phyloP scores from a whole-genome alignment of 2,888 invertebrate species.

The Drosophila neutralis region DNA sequence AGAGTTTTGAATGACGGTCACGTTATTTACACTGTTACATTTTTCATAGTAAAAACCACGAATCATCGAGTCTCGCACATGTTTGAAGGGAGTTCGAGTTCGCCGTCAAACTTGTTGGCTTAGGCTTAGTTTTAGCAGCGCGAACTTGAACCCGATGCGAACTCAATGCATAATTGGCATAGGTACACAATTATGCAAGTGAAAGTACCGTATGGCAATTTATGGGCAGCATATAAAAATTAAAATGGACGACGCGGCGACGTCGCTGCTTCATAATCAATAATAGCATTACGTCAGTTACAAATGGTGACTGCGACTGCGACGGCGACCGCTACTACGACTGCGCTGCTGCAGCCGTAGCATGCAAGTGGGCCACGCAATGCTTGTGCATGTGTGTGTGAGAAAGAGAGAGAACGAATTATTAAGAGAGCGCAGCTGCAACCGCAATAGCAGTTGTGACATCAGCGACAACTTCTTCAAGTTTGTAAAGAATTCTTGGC shows the following conservation, averaged over 20 bases:
- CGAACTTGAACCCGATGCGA: slow-evolving; percentile 52
- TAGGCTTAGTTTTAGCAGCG: slow-evolving; percentile 2
- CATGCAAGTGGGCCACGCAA: slow-evolving; percentile 59
- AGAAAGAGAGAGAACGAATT: background rate
- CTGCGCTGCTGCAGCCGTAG: slow-evolving; percentile 20
- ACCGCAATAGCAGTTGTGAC: slow-evolving; percentile 14
- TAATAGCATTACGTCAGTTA: slow-evolving; percentile 50
- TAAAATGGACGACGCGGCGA: slow-evolving; percentile 25
- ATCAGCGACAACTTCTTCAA: slow-evolving; percentile 11
- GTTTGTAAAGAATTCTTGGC: slow-evolving; percentile 42
- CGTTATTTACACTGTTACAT: slow-evolving; percentile 22
- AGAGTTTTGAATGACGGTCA: slow-evolving; percentile 43
- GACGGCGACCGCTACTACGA: slow-evolving; percentile 32
- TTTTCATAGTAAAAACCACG: slow-evolving; percentile 12
- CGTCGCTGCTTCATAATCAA: slow-evolving; percentile 45
- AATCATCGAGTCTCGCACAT: slow-evolving; percentile 14
- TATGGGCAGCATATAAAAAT: slow-evolving; percentile 31
- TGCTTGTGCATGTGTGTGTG: slow-evolving; percentile 12
- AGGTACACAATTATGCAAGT: slow-evolving; percentile 24
- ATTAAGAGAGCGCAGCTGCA: slow-evolving; percentile 47
- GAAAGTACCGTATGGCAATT: slow-evolving; percentile 48
- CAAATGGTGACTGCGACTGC: slow-evolving; percentile 24
- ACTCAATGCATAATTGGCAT: slow-evolving; percentile 12
- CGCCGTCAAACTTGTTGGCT: slow-evolving; percentile 27
- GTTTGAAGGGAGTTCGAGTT: slow-evolving; percentile 11